Conservation (phyloP, 2,888 invertebrate genomes). For the Spicauda simplicius region DNA sequence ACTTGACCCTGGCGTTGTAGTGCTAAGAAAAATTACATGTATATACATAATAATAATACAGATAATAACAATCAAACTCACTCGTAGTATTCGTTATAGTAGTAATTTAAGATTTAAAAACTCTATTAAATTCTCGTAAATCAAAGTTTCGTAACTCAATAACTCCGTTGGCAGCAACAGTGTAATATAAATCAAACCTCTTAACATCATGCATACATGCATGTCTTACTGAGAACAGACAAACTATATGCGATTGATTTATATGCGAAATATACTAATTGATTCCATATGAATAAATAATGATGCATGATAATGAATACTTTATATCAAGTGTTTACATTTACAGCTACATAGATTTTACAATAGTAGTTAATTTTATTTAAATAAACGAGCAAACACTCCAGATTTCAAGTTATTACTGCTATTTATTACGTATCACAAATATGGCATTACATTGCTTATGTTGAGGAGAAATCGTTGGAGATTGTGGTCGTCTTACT, state of each 20-base stretch:
- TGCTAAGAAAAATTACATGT: too few relatives aligned
- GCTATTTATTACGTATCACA: too few relatives aligned
- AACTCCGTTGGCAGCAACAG: neutral
- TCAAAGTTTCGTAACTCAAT: neutral
- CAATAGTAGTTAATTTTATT: neutral
- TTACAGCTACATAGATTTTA: neutral
- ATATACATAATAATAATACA: too few relatives aligned
- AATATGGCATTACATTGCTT: too few relatives aligned
- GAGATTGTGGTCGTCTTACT: too few relatives aligned
- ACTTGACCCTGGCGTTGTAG: too few relatives aligned
- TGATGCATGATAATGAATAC: neutral
- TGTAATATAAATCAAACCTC: neutral
- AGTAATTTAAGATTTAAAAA: too few relatives aligned
- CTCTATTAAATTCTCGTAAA: neutral
- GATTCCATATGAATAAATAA: neutral
- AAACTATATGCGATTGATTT: neutral
- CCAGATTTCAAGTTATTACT: neutral
- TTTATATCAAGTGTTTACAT: neutral
- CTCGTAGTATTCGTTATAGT: too few relatives aligned
- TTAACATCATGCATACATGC: neutral
- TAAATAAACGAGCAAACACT: neutral
- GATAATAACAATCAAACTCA: too few relatives aligned
- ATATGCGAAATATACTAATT: neutral
- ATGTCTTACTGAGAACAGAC: neutral
- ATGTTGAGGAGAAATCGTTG: too few relatives aligned